phyloP scores from a whole-genome alignment of 2,888 invertebrate species.

The Nemoura dubitans region DNA sequence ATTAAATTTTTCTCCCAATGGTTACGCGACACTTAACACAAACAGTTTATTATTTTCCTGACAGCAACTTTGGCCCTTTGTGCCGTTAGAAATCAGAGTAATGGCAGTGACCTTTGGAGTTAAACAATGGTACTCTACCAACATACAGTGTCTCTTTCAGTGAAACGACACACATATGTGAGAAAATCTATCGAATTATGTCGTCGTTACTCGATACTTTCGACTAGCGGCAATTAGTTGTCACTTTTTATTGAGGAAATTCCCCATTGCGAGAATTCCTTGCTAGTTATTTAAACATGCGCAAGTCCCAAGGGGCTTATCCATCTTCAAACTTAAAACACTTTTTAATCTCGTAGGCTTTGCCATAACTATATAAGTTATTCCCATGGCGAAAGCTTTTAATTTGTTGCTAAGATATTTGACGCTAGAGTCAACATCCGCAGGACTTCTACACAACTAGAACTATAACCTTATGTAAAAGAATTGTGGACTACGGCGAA shows the following conservation, averaged over 20 bases:
- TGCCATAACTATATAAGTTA: neutral
- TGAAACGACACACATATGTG: neutral
- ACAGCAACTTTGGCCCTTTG: neutral
- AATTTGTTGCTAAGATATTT: neutral
- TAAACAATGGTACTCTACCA: neutral
- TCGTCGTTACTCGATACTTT: neutral
- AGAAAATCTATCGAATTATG: neutral
- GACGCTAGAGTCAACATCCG: neutral
- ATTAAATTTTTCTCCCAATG: slow-evolving; percentile 15
- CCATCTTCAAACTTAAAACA: neutral
- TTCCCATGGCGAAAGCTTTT: neutral
- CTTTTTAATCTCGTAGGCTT: neutral
- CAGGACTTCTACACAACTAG: neutral
- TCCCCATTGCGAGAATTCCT: neutral
- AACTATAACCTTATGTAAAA: too few relatives aligned
- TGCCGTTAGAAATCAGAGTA: slow-evolving; percentile 13
- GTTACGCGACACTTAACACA: neutral
- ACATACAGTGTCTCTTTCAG: neutral
- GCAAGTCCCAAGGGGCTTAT: neutral
- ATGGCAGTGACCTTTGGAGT: slow-evolving; percentile 29
- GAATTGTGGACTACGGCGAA: too few relatives aligned
- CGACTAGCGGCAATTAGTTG: neutral
- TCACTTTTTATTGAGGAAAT: slow-evolving; percentile 7
- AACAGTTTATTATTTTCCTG: neutral
- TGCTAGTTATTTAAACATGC: neutral